A percentile compares a stretch with the other conserved stretches of the same genome.
phyloP scores from a whole-genome alignment of 1,140 invertebrate species.

The Papilio dardanus region DNA sequence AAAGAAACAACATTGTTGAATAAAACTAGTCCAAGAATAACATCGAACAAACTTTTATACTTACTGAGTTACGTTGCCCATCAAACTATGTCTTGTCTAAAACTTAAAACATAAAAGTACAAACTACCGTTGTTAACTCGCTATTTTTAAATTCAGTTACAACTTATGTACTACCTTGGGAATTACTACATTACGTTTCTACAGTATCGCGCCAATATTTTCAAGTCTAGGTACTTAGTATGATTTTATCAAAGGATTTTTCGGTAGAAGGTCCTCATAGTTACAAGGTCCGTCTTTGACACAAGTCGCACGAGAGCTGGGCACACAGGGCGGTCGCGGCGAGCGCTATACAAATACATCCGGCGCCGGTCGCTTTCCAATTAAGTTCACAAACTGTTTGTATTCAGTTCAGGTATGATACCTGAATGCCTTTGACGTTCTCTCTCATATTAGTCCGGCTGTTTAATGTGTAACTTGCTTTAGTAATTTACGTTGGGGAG shows the following conservation, averaged over 20 bases:
- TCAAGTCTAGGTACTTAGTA: too few relatives aligned
- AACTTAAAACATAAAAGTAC: background rate
- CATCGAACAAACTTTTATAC: background rate
- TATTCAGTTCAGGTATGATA: constrained; percentile 56
- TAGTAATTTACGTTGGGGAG: constrained; percentile 39
- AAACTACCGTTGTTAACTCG: background rate
- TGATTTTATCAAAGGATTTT: constrained; percentile 6
- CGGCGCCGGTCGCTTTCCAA: constrained; percentile 60
- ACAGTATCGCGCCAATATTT: too few relatives aligned
- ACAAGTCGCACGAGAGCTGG: constrained; percentile 54
- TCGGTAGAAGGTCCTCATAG: constrained; percentile 5
- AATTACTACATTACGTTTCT: background rate
- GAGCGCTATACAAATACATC: constrained; percentile 59
- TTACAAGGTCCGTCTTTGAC: constrained; percentile 50
- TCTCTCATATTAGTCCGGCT: constrained; percentile 54
- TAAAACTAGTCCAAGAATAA: background rate
- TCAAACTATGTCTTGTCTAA: constrained; percentile 17
- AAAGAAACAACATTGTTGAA: constrained; percentile 18
- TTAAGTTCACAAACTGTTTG: constrained; percentile 61
- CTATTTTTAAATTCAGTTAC: background rate
- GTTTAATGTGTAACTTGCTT: constrained; percentile 54
- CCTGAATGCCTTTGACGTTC: constrained; percentile 60
- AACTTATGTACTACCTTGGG: background rate
- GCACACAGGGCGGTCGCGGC: constrained; percentile 53
- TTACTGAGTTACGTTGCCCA: background rate